Evolutionary conservation across 2,797 vertebrate species (phyloP), one percentile per base, ranked within the genome.

Genomic region (Chaunax sp.): DNA sequence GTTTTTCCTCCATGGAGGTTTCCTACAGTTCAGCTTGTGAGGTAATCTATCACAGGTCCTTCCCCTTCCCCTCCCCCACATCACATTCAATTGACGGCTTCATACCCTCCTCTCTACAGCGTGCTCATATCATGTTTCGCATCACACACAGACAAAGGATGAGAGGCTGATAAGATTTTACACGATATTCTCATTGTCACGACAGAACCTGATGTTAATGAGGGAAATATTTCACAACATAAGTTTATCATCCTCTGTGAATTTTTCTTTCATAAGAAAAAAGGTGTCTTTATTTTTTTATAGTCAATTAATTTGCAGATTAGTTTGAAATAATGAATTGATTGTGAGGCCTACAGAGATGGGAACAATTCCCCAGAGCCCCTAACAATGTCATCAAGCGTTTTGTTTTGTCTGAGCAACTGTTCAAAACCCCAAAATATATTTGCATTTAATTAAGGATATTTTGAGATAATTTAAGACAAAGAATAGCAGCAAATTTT

Each of bases 21-120:
- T 40, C 50, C 62, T 56, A 40, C 62, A 55, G 61, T 79, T 75
- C 33, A 35, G 52, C 57, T 73, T 70, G 75, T 78, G 75, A 85
- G 76, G 78, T 79, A 40, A 90, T 89, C 78, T 73, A 79, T 87
- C 82, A 70, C 53, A 71, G 66, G 25, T 77, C 72, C 59, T 58
- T 81, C 64, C 82, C 63, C 18, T 45, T 75, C 81, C 90, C 88
- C 78, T 87, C 82, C 87, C 88, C 89, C 87, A 78, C 57, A 66
- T 73, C 71, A 70, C 85, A 80, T 75, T 47, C 61, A 68, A 25
- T 23, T 79, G 81, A 88, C 86, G 77, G 84, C 86, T 85, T 86
- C 76, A 81, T 75, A 64, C 23, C 59, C 69, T 76, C 73, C 62
- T 77, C 58, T 71, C 64, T 15, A 19, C 72, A 56, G 23, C 70